phyloP scores from a whole-genome alignment of 1,140 invertebrate species.

The Papilio helenus region DNA sequence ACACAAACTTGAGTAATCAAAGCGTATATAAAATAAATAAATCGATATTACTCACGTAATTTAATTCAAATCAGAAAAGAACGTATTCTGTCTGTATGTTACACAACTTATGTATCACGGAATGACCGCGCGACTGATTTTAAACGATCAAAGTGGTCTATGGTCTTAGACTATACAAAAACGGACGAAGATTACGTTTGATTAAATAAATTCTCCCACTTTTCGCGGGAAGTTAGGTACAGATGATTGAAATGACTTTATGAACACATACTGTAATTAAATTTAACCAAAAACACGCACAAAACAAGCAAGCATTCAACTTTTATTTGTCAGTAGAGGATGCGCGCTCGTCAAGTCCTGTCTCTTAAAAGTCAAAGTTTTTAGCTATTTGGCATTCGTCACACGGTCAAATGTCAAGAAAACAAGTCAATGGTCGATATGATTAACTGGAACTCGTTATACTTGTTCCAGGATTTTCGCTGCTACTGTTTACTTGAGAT shows the following conservation, averaged over 20 bases:
- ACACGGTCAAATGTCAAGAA: conserved; percentile 42
- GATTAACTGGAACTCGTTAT: conserved; percentile 37
- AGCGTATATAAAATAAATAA: not conserved
- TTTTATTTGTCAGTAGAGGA: too few species aligned
- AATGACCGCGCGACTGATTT: not conserved
- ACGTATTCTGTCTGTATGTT: not conserved
- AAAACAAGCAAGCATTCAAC: too few species aligned
- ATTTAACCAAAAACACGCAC: too few species aligned
- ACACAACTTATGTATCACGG: conserved; percentile 1
- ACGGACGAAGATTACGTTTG: too few species aligned
- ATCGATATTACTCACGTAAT: not conserved
- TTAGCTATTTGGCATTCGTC: not conserved
- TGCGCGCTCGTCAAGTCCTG: too few species aligned
- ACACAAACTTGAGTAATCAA: not conserved
- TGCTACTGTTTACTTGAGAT: not conserved
- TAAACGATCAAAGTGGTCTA: not conserved
- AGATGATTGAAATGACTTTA: too few species aligned
- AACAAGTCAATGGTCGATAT: conserved; percentile 34
- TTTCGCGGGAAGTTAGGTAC: too few species aligned
- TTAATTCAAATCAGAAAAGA: not conserved
- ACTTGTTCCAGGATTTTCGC: conserved; percentile 18
- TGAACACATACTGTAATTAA: too few species aligned
- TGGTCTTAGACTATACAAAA: not conserved
- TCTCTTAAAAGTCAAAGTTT: too few species aligned
- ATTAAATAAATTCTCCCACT: too few species aligned